Evolutionary conservation across 2,888 invertebrate species (phyloP), one percentile per base, ranked within the genome.

Genomic region (Brassicogethes aeneus): DNA sequence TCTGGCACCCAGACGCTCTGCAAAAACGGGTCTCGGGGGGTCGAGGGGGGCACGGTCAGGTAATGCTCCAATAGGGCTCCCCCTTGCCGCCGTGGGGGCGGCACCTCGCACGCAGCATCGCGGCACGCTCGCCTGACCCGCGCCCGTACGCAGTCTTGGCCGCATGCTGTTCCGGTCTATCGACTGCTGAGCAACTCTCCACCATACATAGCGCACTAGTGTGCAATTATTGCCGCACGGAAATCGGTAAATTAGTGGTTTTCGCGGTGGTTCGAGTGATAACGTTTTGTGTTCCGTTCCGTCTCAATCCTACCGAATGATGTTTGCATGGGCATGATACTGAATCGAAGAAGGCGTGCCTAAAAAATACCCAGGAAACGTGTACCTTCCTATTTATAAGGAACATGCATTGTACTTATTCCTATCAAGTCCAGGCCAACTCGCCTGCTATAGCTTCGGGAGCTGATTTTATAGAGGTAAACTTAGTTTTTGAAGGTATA

Each of bases 381-480:
- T n/a, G n/a, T n/a, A n/a, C n/a, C n/a, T n/a, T n/a, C n/a, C n/a
- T n/a, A n/a, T n/a, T n/a, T n/a, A n/a, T n/a, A n/a, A n/a, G n/a
- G n/a, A n/a, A n/a, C n/a, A n/a, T n/a, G n/a, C n/a, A n/a, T n/a
- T 59, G 43, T 39, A 40, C 34, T 55, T 7, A 66, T 50, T 54
- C 64, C 13, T 68, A 68, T 48, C 67, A 67, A 52, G 59, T 66
- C 41, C 64, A 64, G 53, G 58, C 62, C 46, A 56, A 60, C 45
- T 60, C 63, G 50, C 65, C 66, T 5, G 60, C 59, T 36, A 59
- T 60, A 38, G 66, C 65, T 12, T 55, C 62, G 15, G 65, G 66
- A 40, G 66, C 65, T 14, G 67, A 66, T 35, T 67, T 59, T 50
- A 47, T 68, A 23, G 66, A 68, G 68, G 68, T 68, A 58, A 5